Evolutionary conservation across 2,113 vertebrate species (phyloP), one percentile per base, ranked within the genome.

Genomic region (Gymnobelideus leadbeateri): DNA sequence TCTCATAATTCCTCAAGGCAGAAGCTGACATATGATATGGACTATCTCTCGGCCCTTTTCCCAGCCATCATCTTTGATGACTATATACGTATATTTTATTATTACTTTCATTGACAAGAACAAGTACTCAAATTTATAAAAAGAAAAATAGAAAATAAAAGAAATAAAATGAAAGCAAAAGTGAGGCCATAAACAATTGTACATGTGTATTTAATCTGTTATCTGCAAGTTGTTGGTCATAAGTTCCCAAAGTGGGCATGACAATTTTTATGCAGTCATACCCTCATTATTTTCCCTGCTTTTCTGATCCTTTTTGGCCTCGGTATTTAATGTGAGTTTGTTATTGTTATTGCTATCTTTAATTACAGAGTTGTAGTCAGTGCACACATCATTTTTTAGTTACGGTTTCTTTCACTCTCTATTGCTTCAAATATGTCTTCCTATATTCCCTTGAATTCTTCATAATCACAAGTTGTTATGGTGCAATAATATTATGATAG

Each of bases 391-490:
- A 37, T 84, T 43, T 84, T 84, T 84, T 84, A 84, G 68, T 84
- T 84, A 84, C 43, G 68, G 68, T 84, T 84, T 84, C 68, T 84
- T 84, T 84, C 68, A 84, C 68, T 84, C 68, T 84, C 68, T 84
- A 84, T 43, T 84, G 68, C 68, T 43, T 84, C 68, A 84, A 84
- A 84, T 84, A 84, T 43, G 68, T 43, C n/a, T 84, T 84, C 37
- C 68, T 43, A 84, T 21, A 84, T 84, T 84, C 68, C 68, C 43
- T 43, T 43, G n/a, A 84, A 84, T 84, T 84, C n/a, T 84, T 84
- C 68, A 84, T 84, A 84, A 84, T 84, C 16, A 84, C 68, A 16
- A 43, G n/a, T 84, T 43, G n/a, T 84, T 84, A 84, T 84, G 68
- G 68, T 84, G 68, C 68, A 84, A 84, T 84, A 84, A 84, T 84